Base-by-base conservation (phyloP, 1,140 invertebrate genomes). In the Drosophila varians region DNA sequence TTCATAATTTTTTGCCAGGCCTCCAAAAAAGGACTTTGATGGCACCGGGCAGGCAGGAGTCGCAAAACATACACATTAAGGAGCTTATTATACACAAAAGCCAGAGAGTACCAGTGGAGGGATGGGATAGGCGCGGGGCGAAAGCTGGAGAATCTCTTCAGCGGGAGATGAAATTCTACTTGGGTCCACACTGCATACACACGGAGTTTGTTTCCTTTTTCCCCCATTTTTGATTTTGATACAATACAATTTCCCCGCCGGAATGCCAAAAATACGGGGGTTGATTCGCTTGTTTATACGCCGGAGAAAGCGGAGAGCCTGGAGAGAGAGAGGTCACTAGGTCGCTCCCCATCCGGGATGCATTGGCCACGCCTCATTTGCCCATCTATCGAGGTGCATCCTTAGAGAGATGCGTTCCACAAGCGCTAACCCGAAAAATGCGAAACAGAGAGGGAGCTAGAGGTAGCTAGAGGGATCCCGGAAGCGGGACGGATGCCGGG, bases 361-460 rank as follows among this genome's bases (percentile, higher is more conserved):
- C 64, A 68, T 36, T 65, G 55, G 72, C 77, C 77, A 80, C 77
- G 77, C 77, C 77, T 77, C 77, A 76, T 80, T 74, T 80, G 72
- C 57, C 70, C 61, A 73, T 68, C 62, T 78, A 69, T 23, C 76
- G 66, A 38, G 56, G 72, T 82, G 77, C 77, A 80, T 76, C 76
- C 76, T 80, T 65, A 9, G 8, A 9, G 8, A 82, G 82, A 82
- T 82, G 74, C 77, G 77, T 77, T 82, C 77, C 77, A 82, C 52
- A 65, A 43, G 26, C 26, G 46, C 19, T 40, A 28, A 36, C 25
- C 46, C 55, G 16, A 51, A 26, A 28, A 43, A 16, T n/a, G 8
- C 42, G 25, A 6, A 25, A 8, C 47, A 11, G 8, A 18, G 14
- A 25, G 28, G 11, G 28, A 61, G 40, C 12, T 11, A 34, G n/a